A percentile compares a stretch with the other conserved stretches of the same genome.
Conservation (phyloP, 2,113 vertebrate genomes). For the Pimephales promelas region DNA sequence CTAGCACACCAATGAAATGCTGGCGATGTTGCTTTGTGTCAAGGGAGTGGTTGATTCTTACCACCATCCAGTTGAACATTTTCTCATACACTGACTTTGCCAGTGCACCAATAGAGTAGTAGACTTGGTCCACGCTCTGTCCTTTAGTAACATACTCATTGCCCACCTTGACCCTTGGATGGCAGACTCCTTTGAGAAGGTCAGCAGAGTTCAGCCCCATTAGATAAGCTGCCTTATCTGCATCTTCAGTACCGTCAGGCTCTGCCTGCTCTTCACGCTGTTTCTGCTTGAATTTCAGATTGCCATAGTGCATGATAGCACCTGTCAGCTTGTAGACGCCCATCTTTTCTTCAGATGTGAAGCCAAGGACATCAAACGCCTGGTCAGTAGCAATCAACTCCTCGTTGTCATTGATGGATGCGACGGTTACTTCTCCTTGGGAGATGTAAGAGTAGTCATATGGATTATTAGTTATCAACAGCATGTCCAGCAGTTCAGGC, state of each 20-base stretch:
- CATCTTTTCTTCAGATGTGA: slow-evolving; percentile 84
- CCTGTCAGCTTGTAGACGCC: slow-evolving; percentile 85
- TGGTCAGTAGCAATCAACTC: slow-evolving; percentile 89
- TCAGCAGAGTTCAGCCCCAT: slow-evolving; percentile 83
- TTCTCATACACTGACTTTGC: slow-evolving; percentile 82
- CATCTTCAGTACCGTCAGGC: slow-evolving; percentile 81
- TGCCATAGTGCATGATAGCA: slow-evolving; percentile 89
- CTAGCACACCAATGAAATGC: slow-evolving; percentile 80
- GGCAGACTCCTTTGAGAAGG: slow-evolving; percentile 80
- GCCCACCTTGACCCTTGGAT: slow-evolving; percentile 81
- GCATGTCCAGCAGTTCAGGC: slow-evolving; percentile 85
- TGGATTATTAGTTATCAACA: slow-evolving; percentile 90
- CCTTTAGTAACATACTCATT: slow-evolving; percentile 82
- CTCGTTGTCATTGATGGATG: slow-evolving; percentile 89
- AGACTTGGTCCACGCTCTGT: slow-evolving; percentile 89
- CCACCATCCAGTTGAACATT: slow-evolving; percentile 84
- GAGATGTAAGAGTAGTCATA: slow-evolving; percentile 92
- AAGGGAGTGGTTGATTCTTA: slow-evolving; percentile 79
- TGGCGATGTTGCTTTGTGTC: slow-evolving; percentile 79
- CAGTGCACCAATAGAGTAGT: slow-evolving; percentile 77
- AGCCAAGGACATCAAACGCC: slow-evolving; percentile 84
- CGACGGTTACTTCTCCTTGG: slow-evolving; percentile 89
- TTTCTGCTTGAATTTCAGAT: slow-evolving; percentile 91
- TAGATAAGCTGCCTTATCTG: slow-evolving; percentile 80
- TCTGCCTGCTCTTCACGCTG: slow-evolving; percentile 90